Conservation (phyloP, 2,797 vertebrate genomes). For the Paguma larvata region DNA sequence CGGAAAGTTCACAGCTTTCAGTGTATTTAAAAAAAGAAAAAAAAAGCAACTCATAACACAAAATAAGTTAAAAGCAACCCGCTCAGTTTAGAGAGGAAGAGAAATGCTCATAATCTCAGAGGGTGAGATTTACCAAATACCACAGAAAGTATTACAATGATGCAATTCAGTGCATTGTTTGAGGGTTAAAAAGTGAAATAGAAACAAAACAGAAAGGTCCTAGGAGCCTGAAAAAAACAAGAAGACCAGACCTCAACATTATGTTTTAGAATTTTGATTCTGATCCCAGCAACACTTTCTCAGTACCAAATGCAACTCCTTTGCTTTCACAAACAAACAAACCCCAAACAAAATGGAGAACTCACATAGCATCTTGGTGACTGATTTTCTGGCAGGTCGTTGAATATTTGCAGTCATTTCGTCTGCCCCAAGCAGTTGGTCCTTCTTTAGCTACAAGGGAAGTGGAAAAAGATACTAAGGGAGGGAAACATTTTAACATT, state of each 20-base stretch:
- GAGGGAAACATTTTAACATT: background rate
- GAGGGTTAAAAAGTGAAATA: background rate
- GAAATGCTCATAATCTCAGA: constrained; percentile 31
- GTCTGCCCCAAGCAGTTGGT: constrained; percentile 86
- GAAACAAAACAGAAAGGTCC: background rate
- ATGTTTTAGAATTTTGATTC: background rate
- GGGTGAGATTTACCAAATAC: background rate
- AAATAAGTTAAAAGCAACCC: background rate
- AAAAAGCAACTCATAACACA: background rate
- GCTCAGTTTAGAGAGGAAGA: background rate
- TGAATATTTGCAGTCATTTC: constrained; percentile 87
- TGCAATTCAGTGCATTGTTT: background rate
- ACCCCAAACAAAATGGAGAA: background rate
- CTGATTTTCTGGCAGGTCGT: constrained; percentile 88
- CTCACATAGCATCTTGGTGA: constrained; percentile 90
- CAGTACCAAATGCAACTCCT: background rate
- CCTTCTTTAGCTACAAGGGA: constrained; percentile 86
- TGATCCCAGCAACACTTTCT: background rate
- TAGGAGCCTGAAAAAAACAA: background rate
- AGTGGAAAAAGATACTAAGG: constrained; percentile 62
- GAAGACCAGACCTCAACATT: background rate
- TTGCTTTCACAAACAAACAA: background rate
- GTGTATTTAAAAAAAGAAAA: background rate
- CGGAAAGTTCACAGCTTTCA: background rate
- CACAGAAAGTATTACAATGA: background rate